Evolutionary conservation across 2,797 vertebrate genomes (phyloP).

Genomic region (Parauchenoglanis ngamensis): DNA sequence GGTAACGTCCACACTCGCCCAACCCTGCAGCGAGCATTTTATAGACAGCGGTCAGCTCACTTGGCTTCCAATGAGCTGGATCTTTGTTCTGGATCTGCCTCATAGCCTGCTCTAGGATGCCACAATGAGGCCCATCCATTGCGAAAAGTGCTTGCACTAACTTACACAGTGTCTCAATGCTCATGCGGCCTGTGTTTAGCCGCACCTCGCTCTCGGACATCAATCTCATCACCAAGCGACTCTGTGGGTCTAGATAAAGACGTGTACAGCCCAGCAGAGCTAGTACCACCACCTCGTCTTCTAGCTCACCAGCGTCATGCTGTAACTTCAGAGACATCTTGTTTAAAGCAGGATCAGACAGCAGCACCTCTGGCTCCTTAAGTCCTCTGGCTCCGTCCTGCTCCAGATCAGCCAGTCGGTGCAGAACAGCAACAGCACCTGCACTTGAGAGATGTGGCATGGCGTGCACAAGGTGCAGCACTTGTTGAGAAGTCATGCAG

Average conservation of each 20-base stretch:
- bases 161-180: conserved; percentile 71
- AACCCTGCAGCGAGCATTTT: conserved; percentile 71
- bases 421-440: conserved; percentile 78
- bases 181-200: conserved; percentile 72
- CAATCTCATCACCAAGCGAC: conserved; percentile 75
- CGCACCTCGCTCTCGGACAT: conserved; percentile 79
- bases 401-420: conserved; percentile 82
- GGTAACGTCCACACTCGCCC: conserved; percentile 66
- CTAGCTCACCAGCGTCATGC: conserved; percentile 70
- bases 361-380: conserved; percentile 69
- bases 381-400: conserved; percentile 56
- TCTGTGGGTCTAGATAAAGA: conserved; percentile 77
- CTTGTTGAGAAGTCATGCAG: conserved; percentile 73
- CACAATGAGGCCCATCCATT: conserved; percentile 67
- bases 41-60: conserved; percentile 77
- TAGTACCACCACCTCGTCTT: conserved; percentile 74
- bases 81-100: conserved; percentile 69
- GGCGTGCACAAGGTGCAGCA: conserved; percentile 75
- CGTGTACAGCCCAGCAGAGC: conserved; percentile 80
- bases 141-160: conserved; percentile 80
- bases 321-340: conserved; percentile 82
- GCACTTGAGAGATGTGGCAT: conserved; percentile 72
- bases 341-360: conserved; percentile 74
- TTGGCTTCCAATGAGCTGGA: conserved; percentile 69
- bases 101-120: conserved; percentile 73